These are phyloP conservation scores for Athene cunicularia DNA, from an alignment of 2,113 vertebrate species.

Conservation along the genomic window DNA sequence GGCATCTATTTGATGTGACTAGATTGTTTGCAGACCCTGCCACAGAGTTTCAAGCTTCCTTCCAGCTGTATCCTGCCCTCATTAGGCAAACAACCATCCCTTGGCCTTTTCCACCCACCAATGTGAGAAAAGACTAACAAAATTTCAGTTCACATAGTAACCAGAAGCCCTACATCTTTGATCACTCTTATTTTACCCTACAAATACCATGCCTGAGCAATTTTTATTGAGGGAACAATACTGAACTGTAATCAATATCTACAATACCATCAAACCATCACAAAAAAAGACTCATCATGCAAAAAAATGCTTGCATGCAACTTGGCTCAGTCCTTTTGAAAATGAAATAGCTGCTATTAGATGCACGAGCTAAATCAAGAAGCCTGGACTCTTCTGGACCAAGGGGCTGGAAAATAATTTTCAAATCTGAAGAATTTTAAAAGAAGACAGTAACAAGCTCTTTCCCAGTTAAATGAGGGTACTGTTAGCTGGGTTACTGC, in stretches of 20 bases:
- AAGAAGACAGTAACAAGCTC: not conserved
- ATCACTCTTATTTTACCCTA: not conserved
- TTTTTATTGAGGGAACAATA: not conserved
- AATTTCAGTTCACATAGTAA: not conserved
- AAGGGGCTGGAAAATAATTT: not conserved
- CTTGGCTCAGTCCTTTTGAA: not conserved
- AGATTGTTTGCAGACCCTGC: constrained; percentile 22
- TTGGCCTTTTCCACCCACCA: not conserved
- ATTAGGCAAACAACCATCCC: constrained; percentile 22
- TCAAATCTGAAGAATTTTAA: not conserved
- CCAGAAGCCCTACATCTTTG: not conserved
- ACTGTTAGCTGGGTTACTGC: not conserved
- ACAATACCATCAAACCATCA: not conserved
- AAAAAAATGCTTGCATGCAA: not conserved
- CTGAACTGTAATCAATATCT: not conserved
- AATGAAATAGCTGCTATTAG: not conserved
- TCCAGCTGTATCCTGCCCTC: constrained; percentile 45
- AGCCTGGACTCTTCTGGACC: not conserved
- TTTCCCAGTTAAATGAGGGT: not conserved
- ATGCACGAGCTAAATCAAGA: not conserved
- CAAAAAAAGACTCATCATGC: not conserved
- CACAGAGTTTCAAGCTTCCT: constrained; percentile 37
- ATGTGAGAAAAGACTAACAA: not conserved
- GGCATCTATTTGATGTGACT: constrained; percentile 47
- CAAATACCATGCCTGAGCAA: not conserved